phyloP scores from a whole-genome alignment of 2,888 invertebrate species.

The Orchestes rusci region DNA sequence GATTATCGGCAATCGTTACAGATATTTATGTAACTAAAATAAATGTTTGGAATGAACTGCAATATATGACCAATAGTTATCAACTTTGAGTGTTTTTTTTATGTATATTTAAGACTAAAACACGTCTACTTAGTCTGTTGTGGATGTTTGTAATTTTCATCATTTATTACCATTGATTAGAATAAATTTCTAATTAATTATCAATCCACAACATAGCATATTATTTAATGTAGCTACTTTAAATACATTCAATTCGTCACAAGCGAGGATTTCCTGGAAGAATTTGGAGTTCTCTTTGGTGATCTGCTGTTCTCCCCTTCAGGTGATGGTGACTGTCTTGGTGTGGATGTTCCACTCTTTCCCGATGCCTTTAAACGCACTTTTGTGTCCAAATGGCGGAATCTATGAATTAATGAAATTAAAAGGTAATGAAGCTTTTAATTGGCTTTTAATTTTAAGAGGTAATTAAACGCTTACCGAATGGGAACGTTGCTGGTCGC shows the following conservation, averaged over 20 bases:
- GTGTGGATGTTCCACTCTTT: conserved; percentile 13
- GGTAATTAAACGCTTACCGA: conserved; percentile 50
- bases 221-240: too few relatives aligned
- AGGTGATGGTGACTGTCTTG: conserved; percentile 64
- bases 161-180: too few relatives aligned
- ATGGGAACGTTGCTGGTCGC: conserved; percentile 65
- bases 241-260: conserved; percentile 11
- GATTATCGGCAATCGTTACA: too few relatives aligned
- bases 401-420: conserved; percentile 47
- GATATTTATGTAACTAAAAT: too few relatives aligned
- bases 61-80: too few relatives aligned
- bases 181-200: too few relatives aligned
- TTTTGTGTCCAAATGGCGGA: conserved; percentile 81
- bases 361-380: conserved; percentile 62
- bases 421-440: conserved; percentile 1
- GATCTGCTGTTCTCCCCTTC: conserved; percentile 49
- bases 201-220: too few relatives aligned
- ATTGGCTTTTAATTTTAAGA: conserved; percentile 16
- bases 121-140: too few relatives aligned
- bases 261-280: conserved; percentile 27
- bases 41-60: too few relatives aligned
- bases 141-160: too few relatives aligned
- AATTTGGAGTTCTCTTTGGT: conserved; percentile 47
- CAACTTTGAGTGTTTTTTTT: too few relatives aligned
- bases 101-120: too few relatives aligned